Conservation (phyloP, 2,113 vertebrate genomes). For the Andinoacara biseriatus region DNA sequence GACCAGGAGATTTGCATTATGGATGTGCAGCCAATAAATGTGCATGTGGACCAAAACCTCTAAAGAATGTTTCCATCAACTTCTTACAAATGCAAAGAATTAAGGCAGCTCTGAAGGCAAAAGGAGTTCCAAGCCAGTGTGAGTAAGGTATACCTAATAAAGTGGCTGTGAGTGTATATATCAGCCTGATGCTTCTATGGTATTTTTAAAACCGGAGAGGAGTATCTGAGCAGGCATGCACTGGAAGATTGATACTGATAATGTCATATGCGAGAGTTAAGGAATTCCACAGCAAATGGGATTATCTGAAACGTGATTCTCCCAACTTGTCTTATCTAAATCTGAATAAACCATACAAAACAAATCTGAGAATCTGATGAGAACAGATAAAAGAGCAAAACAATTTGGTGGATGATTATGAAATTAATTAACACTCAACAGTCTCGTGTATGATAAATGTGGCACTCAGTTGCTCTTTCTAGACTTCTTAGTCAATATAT, state of each 20-base stretch:
- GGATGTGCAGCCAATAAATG: not conserved
- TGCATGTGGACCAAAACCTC: fast-evolving
- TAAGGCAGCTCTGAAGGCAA: not conserved
- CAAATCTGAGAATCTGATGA: slow-evolving; percentile 20
- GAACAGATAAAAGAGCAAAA: slow-evolving; percentile 2
- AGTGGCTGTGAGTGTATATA: not conserved
- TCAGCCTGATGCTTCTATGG: not conserved
- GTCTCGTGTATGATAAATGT: not conserved
- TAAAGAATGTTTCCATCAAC: not conserved
- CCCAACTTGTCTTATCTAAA: slow-evolving; percentile 21
- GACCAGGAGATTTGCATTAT: not conserved
- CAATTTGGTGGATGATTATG: slow-evolving; percentile 17
- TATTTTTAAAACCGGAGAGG: not conserved
- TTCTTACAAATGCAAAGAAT: not conserved
- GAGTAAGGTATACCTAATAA: not conserved
- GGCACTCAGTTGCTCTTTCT: slow-evolving; percentile 10
- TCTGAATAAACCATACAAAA: slow-evolving; percentile 12
- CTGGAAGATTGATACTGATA: slow-evolving; percentile 10
- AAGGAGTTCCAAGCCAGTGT: no score
- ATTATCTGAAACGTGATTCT: slow-evolving; percentile 27
- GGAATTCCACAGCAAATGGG: not conserved
- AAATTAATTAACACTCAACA: slow-evolving; percentile 43
- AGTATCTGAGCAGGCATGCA: not conserved
- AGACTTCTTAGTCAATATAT: not conserved
- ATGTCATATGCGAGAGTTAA: slow-evolving; percentile 16